These are phyloP conservation scores for Rambutsinella grinnellia DNA, from an alignment of 2,888 invertebrate genomes.

Conservation along the genomic window DNA sequence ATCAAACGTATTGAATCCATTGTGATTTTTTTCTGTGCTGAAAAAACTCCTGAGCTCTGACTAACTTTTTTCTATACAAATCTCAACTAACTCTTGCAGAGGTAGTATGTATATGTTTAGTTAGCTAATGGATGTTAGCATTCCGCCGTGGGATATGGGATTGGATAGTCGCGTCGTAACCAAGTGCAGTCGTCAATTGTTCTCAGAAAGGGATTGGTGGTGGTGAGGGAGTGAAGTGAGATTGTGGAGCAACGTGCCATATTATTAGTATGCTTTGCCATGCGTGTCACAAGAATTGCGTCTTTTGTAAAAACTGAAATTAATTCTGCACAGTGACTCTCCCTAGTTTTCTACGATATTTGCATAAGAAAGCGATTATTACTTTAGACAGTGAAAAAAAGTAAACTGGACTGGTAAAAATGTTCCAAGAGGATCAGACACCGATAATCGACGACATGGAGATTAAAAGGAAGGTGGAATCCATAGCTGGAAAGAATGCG, in stretches of 20 bases:
- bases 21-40: background rate
- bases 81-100: background rate
- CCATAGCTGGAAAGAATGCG: constrained; percentile 79
- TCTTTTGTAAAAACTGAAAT: background rate
- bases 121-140: background rate
- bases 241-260: background rate
- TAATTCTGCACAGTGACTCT: background rate
- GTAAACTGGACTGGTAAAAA: background rate
- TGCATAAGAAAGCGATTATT: background rate
- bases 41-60: too few relatives aligned
- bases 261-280: background rate
- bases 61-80: background rate
- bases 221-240: background rate
- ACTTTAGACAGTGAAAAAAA: background rate
- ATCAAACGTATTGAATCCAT: background rate
- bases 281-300: background rate
- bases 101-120: background rate
- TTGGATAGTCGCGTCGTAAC: background rate
- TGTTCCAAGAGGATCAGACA: constrained; percentile 12
- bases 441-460: constrained; percentile 76
- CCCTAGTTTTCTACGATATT: background rate
- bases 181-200: background rate
- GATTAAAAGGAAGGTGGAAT: constrained; percentile 80
- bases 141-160: background rate
- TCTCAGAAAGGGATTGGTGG: background rate